Percentiles rank a stretch among this genome's conserved stretches.
These are phyloP conservation scores for Thysanoteuthis rhombus DNA, from an alignment of 2,888 invertebrate genomes.

Conservation along the genomic window DNA sequence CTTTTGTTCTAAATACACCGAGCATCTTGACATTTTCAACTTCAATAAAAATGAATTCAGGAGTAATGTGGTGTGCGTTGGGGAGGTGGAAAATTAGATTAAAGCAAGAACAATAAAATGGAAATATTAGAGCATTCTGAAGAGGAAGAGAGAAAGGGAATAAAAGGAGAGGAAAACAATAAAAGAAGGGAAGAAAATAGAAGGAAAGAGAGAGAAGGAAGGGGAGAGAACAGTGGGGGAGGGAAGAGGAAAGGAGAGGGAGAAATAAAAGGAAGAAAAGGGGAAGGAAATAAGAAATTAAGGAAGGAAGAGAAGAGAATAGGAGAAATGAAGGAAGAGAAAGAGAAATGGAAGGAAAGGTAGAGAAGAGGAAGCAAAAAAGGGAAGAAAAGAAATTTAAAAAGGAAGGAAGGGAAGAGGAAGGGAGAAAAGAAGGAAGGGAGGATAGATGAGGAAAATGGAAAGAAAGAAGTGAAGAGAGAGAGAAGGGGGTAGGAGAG, in stretches of 20 bases:
- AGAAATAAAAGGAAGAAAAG: no score
- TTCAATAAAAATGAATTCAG: not conserved
- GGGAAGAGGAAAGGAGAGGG: not conserved
- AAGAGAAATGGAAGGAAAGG: not conserved
- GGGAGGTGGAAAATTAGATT: not conserved
- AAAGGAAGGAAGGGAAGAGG: no score
- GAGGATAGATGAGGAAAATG: fast-evolving
- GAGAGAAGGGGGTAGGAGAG: not conserved
- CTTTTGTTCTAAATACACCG: not conserved
- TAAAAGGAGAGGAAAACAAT: not conserved
- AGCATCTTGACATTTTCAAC: not conserved
- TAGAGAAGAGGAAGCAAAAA: not conserved
- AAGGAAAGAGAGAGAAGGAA: not conserved
- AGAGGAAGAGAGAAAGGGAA: not conserved
- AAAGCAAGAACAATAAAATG: not conserved
- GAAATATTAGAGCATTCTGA: not conserved
- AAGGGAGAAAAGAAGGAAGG: not conserved
- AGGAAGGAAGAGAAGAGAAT: not conserved
- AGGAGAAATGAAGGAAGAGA: not conserved
- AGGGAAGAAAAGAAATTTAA: not conserved
- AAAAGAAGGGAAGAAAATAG: not conserved
- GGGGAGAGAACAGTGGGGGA: not conserved
- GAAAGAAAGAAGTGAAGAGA: not conserved
- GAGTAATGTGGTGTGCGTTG: not conserved
- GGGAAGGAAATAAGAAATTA: not conserved